phyloP scores from a whole-genome alignment of 2,888 invertebrate species.

The Monochamus alternatus region DNA sequence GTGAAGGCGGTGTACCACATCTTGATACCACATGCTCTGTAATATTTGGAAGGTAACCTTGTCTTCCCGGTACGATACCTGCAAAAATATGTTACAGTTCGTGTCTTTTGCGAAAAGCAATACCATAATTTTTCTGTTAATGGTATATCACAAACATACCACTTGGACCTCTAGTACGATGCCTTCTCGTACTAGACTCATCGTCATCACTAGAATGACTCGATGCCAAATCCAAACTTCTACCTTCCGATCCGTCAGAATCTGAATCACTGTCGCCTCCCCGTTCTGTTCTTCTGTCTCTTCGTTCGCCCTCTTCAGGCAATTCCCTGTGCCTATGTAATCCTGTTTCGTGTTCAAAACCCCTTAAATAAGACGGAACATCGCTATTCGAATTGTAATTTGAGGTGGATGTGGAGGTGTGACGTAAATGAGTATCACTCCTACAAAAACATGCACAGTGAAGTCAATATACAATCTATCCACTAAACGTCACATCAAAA shows the following conservation, averaged over 20 bases:
- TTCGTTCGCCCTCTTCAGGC: constrained; percentile 64
- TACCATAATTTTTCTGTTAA: background rate
- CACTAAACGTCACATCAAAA: constrained; percentile 12
- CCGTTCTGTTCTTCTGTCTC: constrained; percentile 64
- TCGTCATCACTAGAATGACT: constrained; percentile 96
- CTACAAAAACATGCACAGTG: constrained; percentile 67
- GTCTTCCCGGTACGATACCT: constrained; percentile 53
- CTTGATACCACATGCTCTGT: constrained; percentile 71
- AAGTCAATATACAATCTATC: constrained; percentile 12
- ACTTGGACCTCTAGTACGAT: constrained; percentile 44
- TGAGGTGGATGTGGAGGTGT: constrained; percentile 89
- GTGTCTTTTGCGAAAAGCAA: background rate
- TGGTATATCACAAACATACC: constrained; percentile 1
- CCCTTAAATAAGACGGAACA: constrained; percentile 81
- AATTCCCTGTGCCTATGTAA: constrained; percentile 74
- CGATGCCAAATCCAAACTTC: constrained; percentile 92
- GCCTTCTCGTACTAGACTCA: constrained; percentile 75
- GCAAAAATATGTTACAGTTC: background rate
- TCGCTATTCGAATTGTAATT: constrained; percentile 89
- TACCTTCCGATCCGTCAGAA: constrained; percentile 84
- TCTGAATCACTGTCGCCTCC: constrained; percentile 79
- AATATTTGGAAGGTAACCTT: constrained; percentile 77
- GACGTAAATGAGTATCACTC: constrained; percentile 87
- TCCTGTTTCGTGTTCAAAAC: constrained; percentile 76
- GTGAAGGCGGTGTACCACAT: constrained; percentile 75